Base-by-base conservation (phyloP, 1,140 invertebrate species). In the Asobara japonica region DNA sequence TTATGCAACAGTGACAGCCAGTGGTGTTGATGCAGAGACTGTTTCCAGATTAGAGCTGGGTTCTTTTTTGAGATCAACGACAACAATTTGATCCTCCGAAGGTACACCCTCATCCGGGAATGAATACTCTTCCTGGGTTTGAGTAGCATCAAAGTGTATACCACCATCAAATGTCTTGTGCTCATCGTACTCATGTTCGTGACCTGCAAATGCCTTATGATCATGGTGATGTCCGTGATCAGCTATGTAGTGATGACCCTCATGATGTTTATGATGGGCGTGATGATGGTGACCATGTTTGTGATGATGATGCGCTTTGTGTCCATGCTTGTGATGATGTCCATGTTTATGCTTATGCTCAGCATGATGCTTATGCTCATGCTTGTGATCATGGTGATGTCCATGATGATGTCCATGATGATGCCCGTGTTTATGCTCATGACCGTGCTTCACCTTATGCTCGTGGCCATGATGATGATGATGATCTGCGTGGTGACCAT, bases 381-480 rank as follows among this genome's bases (percentile, higher is more conserved):
- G 78, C 25, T 82, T 73, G 31, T 84, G 82, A 6, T 81, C 76
- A 31, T 84, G 75, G 36, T 75, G 69, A 33, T 80, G 75, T 38
- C 74, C 65, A 51, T 80, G 78, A 6, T 80, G 72, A 56, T 81
- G 80, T 3, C 73, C 73, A 18, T 77, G 72, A 8, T 78, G 75
- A 33, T 83, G 80, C 0, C 76, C 76, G 29, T 85, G 83, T 18
- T 84, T 80, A 33, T 85, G 84, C 0, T 79, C 73, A 72, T 82
- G 79, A n/a, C 75, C 62, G 33, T 80, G 78, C 27, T 82, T 73
- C n/a, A n/a, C n/a, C n/a, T n/a, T n/a, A 33, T 84, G 81, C 8
- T 81, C 75, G 38, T 83, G 76, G 38, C 74, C 68, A 30, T 80
- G 75, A 33, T 75, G 65, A 51, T 80, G 78, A 4, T 80, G 72